Evolutionary conservation across 2,113 vertebrate species (phyloP).

Genomic region (Alces alces): DNA sequence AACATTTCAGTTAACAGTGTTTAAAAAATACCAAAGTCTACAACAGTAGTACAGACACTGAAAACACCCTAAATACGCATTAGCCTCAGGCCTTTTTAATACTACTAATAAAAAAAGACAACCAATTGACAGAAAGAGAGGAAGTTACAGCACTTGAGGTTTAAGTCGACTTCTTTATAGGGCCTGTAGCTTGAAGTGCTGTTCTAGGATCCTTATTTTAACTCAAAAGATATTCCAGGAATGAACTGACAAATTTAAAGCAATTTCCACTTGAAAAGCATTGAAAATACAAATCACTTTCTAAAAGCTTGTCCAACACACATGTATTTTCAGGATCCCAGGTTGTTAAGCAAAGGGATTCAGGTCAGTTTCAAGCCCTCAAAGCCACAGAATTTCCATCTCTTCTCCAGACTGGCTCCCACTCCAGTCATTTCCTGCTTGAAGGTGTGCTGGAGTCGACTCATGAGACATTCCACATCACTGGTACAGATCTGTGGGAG

Average conservation of each 20-base stretch:
- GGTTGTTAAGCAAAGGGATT: slow-evolving; percentile 37
- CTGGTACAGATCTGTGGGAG: slow-evolving; percentile 86
- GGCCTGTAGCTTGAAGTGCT: slow-evolving; percentile 61
- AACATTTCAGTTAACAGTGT: slow-evolving; percentile 55
- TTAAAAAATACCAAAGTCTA: slow-evolving; percentile 62
- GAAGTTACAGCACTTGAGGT: slow-evolving; percentile 63
- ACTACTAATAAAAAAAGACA: slow-evolving; percentile 56
- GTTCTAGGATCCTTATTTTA: slow-evolving; percentile 65
- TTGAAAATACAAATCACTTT: slow-evolving; percentile 38
- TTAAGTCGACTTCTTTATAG: slow-evolving; percentile 57
- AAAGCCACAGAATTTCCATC: slow-evolving; percentile 98
- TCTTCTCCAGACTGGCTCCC: slow-evolving; percentile 95
- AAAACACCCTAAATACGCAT: slow-evolving; percentile 58
- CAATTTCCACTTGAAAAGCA: slow-evolving; percentile 12
- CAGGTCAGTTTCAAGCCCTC: slow-evolving; percentile 92
- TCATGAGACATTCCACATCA: slow-evolving; percentile 93
- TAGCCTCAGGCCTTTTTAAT: slow-evolving; percentile 59
- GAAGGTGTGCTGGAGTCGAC: slow-evolving; percentile 93
- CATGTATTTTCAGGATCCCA: not conserved
- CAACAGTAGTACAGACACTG: slow-evolving; percentile 58
- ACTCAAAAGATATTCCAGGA: slow-evolving; percentile 38
- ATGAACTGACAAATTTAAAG: slow-evolving; percentile 38
- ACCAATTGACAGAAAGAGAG: slow-evolving; percentile 42
- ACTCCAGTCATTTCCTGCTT: slow-evolving; percentile 94
- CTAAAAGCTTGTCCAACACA: slow-evolving; percentile 27